Evolutionary conservation across 1,140 invertebrate species (phyloP).

Genomic region (Mesaphorura yosii): DNA sequence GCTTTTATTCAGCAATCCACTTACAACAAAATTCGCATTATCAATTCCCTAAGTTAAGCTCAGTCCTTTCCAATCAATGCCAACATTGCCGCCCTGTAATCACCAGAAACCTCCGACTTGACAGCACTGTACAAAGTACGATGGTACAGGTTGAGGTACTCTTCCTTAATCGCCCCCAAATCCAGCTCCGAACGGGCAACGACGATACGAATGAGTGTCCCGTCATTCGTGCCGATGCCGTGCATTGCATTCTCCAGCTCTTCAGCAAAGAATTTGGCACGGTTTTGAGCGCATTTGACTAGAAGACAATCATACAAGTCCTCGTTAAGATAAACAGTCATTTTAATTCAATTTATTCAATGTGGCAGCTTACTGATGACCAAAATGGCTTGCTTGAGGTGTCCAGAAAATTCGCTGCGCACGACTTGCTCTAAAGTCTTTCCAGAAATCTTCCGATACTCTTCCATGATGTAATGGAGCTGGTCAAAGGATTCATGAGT

Average conservation of each 20-base stretch:
- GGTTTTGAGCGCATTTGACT: slow-evolving; percentile 58
- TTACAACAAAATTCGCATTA: too few species aligned
- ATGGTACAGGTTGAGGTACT: slow-evolving; percentile 55
- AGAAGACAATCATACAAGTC: slow-evolving; percentile 32
- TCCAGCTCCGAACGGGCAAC: slow-evolving; percentile 45
- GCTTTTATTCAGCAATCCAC: too few species aligned
- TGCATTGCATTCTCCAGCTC: slow-evolving; percentile 58
- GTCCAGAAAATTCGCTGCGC: slow-evolving; percentile 51
- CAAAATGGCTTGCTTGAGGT: slow-evolving; percentile 48
- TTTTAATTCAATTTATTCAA: not conserved
- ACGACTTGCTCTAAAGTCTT: slow-evolving; percentile 56
- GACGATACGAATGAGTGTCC: slow-evolving; percentile 38
- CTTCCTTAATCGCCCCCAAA: slow-evolving; percentile 54
- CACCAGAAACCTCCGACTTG: slow-evolving; percentile 35
- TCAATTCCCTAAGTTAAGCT: too few species aligned
- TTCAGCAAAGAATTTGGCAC: slow-evolving; percentile 58
- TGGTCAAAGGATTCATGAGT: slow-evolving; percentile 55
- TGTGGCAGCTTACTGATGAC: slow-evolving; percentile 42
- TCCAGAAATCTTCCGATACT: slow-evolving; percentile 53
- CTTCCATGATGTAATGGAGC: slow-evolving; percentile 52
- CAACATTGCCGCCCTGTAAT: slow-evolving; percentile 16
- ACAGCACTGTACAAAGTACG: slow-evolving; percentile 55
- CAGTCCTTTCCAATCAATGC: not conserved
- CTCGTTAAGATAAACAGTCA: not conserved
- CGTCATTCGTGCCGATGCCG: slow-evolving; percentile 42